These are phyloP conservation scores for Cepaea hortensis DNA, from an alignment of 2,888 invertebrate genomes.

Conservation along the genomic window DNA sequence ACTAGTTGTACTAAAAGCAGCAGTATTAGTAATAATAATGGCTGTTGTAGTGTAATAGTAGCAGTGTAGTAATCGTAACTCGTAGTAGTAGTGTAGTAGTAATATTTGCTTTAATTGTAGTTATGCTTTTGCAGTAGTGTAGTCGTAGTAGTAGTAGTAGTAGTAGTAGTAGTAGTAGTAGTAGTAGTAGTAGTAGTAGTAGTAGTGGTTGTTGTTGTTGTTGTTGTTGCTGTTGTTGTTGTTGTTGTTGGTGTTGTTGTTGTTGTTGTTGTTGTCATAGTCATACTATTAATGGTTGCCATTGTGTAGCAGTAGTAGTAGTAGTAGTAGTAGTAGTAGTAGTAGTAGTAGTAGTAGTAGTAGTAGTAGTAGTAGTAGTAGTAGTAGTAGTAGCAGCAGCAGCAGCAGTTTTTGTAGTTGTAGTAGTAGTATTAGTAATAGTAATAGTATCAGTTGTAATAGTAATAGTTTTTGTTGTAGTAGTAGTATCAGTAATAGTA, in stretches of 20 bases:
- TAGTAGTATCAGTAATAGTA: neutral
- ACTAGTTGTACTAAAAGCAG: slow-evolving; percentile 16
- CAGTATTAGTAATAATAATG: slow-evolving; percentile 18
- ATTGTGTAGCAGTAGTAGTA: neutral
- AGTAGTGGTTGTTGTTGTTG: slow-evolving; percentile 1
- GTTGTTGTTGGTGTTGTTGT: too few relatives aligned
- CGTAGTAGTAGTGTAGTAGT: slow-evolving; percentile 8
- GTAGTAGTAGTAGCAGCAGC: slow-evolving; percentile 20
- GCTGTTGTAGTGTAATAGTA: slow-evolving; percentile 30
- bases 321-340: neutral
- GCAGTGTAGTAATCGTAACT: neutral
- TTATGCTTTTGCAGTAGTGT: neutral
- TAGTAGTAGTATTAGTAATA: slow-evolving; percentile 36
- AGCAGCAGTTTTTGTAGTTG: slow-evolving; percentile 38
- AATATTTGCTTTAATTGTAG: neutral
- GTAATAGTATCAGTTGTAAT: neutral
- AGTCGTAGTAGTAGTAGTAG: neutral
- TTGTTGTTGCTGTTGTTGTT: too few relatives aligned
- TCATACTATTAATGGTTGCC: neutral
- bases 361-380: slow-evolving; percentile 41
- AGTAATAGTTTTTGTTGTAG: neutral
- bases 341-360: too few relatives aligned
- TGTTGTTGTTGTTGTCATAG: neutral
- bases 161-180: slow-evolving; percentile 1
- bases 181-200: neutral